Evolutionary conservation across 2,113 vertebrate genomes (phyloP).

Genomic region (Parotia lawesii): DNA sequence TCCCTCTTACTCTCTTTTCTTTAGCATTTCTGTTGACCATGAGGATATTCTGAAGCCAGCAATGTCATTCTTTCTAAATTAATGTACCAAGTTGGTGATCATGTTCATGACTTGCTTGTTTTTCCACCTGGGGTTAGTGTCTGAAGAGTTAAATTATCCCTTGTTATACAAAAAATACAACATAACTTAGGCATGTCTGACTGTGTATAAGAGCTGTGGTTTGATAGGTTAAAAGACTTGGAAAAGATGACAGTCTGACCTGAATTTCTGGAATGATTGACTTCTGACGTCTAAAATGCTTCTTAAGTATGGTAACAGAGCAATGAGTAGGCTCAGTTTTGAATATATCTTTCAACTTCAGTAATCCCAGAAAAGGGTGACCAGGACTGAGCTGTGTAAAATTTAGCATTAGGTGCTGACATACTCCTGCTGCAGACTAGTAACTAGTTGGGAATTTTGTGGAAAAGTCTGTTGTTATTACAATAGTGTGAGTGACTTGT

Average conservation of each 20-base stretch:
- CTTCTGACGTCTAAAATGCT: neutral
- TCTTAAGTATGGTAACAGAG: neutral
- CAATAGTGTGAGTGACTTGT: neutral
- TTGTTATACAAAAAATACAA: neutral
- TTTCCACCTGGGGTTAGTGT: neutral
- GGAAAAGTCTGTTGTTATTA: neutral
- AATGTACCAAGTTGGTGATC: neutral
- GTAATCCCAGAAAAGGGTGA: neutral
- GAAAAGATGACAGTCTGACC: neutral
- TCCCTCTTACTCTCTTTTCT: neutral
- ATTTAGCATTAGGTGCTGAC: neutral
- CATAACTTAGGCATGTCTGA: neutral
- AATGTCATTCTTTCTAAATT: neutral
- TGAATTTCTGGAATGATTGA: constrained; percentile 22
- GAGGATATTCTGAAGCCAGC: neutral
- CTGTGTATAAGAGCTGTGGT: neutral
- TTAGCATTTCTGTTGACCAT: neutral
- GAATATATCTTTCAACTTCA: neutral
- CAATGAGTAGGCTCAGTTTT: neutral
- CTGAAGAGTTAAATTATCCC: neutral
- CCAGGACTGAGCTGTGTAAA: neutral
- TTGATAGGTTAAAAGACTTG: neutral
- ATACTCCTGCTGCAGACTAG: neutral
- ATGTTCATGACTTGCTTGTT: neutral
- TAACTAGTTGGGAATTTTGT: neutral